Evolutionary conservation across 2,113 vertebrate genomes (phyloP).

Genomic region (Peromyscus maniculatus): DNA sequence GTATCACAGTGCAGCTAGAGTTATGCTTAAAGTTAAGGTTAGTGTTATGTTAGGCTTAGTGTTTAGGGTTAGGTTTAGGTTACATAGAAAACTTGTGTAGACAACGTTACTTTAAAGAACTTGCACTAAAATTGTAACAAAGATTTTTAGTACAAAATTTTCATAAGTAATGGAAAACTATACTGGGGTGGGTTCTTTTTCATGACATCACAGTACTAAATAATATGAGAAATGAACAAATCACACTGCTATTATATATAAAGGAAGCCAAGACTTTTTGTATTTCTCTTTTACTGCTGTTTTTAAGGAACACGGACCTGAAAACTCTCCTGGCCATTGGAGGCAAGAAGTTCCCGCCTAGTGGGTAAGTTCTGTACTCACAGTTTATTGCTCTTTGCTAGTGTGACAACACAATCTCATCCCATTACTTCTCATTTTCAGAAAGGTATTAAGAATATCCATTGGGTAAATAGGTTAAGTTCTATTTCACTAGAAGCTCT

Average conservation of each 20-base stretch:
- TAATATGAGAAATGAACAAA: not conserved
- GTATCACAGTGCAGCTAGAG: not conserved
- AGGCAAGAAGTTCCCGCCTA: constrained; percentile 88
- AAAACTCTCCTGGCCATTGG: constrained; percentile 93
- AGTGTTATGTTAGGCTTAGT: too few relatives aligned
- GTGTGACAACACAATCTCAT: not conserved
- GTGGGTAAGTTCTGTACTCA: constrained; percentile 57
- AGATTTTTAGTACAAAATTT: not conserved
- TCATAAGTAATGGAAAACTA: not conserved
- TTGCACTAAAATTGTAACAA: not conserved
- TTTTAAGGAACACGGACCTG: constrained; percentile 88
- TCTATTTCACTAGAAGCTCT: not conserved
- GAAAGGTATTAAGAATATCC: not conserved
- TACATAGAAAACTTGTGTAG: not conserved
- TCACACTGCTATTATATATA: not conserved
- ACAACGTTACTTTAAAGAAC: not conserved
- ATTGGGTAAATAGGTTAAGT: not conserved
- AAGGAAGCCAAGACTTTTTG: not conserved
- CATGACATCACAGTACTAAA: not conserved
- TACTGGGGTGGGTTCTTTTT: not conserved
- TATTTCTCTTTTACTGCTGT: not conserved
- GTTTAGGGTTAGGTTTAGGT: too few relatives aligned
- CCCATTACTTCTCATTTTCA: not conserved
- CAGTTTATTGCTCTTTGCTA: not conserved
- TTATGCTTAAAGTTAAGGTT: too few relatives aligned